Evolutionary conservation across 2,113 vertebrate species (phyloP).

Genomic region (Orycteropus afer): DNA sequence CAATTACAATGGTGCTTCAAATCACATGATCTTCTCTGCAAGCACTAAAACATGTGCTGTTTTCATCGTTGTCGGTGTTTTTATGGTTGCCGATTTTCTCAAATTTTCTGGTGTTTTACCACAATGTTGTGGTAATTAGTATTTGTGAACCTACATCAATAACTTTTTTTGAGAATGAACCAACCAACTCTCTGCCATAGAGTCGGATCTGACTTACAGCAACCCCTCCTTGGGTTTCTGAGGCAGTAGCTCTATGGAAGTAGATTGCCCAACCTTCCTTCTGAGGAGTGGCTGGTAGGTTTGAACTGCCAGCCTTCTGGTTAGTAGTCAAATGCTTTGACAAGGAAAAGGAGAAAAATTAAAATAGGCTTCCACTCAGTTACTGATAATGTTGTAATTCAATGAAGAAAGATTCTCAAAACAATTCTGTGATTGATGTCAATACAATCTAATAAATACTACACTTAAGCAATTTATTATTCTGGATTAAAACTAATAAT

Average conservation of each 20-base stretch:
- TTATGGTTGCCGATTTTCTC: too few relatives aligned
- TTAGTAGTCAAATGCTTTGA: too few relatives aligned
- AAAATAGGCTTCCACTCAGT: not conserved
- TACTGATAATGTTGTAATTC: not conserved
- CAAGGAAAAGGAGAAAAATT: not conserved
- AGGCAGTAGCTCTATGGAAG: too few relatives aligned
- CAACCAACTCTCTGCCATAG: too few relatives aligned
- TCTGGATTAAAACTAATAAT: too few relatives aligned
- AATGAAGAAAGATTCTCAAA: not conserved
- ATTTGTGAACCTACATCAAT: not conserved
- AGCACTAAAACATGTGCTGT: not conserved
- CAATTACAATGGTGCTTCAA: not conserved
- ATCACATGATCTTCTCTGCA: not conserved
- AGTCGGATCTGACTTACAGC: too few relatives aligned
- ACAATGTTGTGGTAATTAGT: not conserved
- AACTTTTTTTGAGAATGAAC: not conserved
- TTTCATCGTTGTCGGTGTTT: not conserved
- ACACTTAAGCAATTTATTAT: too few relatives aligned
- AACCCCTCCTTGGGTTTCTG: too few relatives aligned
- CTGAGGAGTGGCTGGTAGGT: too few relatives aligned
- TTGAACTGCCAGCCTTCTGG: too few relatives aligned
- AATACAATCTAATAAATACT: not conserved
- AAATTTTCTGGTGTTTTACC: not conserved
- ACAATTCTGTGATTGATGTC: not conserved
- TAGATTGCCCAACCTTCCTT: too few relatives aligned